Conservation (phyloP, 2,888 invertebrate genomes). For the Meteorus colon region DNA sequence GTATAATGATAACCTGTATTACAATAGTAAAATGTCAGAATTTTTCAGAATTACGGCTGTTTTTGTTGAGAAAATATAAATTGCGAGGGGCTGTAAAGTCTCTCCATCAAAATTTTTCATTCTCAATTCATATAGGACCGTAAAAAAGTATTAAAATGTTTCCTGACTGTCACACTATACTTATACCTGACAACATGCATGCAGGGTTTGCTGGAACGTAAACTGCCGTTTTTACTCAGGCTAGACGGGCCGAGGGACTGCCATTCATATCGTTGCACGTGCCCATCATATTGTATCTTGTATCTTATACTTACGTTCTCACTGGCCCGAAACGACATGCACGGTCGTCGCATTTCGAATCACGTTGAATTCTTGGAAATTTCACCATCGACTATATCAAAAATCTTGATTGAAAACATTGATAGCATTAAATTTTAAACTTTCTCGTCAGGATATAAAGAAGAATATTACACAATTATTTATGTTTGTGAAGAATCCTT, state of each 20-base stretch:
- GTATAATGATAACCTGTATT: not conserved
- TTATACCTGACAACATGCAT: not conserved
- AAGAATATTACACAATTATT: not conserved
- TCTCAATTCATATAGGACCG: not conserved
- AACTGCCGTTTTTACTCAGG: slow-evolving; percentile 2
- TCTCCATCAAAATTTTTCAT: not conserved
- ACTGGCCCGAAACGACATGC: slow-evolving; percentile 23
- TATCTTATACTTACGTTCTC: slow-evolving; percentile 27
- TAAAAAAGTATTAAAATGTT: slow-evolving; percentile 8
- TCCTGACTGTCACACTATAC: not conserved
- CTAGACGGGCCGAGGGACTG: not conserved
- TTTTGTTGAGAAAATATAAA: no score
- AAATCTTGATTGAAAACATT: not conserved
- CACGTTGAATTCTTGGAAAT: slow-evolving; percentile 15
- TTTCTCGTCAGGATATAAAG: not conserved
- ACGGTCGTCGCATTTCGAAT: slow-evolving; percentile 27
- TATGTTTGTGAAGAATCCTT: not conserved
- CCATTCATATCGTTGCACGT: slow-evolving; percentile 25
- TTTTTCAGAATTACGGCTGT: no score
- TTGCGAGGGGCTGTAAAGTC: not conserved
- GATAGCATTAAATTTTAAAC: slow-evolving; percentile 1
- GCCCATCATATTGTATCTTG: slow-evolving; percentile 8
- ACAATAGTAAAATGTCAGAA: not conserved
- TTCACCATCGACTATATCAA: slow-evolving; percentile 14
- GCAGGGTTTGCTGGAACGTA: not conserved